A percentile compares a stretch with the other conserved stretches of the same genome.
phyloP scores from a whole-genome alignment of 2,113 vertebrate species.

The Hyperopisus bebe region DNA sequence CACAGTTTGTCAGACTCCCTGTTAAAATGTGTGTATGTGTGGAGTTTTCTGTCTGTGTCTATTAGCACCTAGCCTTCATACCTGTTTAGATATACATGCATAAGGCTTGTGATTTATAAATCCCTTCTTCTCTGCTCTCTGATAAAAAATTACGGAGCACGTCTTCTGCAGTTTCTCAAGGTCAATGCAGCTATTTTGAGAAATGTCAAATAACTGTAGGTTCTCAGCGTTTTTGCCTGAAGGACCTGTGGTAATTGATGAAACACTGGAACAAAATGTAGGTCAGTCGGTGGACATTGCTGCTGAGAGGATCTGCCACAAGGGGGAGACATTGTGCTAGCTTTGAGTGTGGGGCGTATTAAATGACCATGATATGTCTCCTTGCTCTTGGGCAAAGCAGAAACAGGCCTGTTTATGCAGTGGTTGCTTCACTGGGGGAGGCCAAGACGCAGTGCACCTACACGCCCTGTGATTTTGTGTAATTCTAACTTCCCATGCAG shows the following conservation, averaged over 20 bases:
- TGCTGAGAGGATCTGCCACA: not conserved
- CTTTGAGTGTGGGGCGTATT: not conserved
- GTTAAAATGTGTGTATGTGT: not conserved
- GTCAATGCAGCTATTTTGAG: not conserved
- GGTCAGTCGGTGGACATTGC: not conserved
- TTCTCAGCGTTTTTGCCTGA: constrained; percentile 1
- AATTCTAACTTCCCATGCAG: not conserved
- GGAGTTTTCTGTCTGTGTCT: not conserved
- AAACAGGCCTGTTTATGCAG: not conserved
- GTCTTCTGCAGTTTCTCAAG: not conserved
- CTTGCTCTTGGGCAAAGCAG: not conserved
- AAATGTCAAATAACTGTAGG: not conserved
- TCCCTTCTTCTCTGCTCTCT: not conserved
- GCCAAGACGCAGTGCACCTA: not conserved
- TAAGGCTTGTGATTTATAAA: not conserved
- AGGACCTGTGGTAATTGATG: not conserved
- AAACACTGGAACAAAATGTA: not conserved
- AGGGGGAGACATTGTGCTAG: not conserved
- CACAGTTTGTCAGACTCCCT: not conserved
- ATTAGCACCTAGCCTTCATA: not conserved
- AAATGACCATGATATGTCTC: not conserved
- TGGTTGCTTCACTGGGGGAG: not conserved
- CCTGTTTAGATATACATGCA: not conserved
- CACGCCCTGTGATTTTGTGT: not conserved
- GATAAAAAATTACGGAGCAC: not conserved